These are phyloP conservation scores for Chamaetylas fuelleborni DNA, from an alignment of 2,113 vertebrate genomes.

Conservation along the genomic window DNA sequence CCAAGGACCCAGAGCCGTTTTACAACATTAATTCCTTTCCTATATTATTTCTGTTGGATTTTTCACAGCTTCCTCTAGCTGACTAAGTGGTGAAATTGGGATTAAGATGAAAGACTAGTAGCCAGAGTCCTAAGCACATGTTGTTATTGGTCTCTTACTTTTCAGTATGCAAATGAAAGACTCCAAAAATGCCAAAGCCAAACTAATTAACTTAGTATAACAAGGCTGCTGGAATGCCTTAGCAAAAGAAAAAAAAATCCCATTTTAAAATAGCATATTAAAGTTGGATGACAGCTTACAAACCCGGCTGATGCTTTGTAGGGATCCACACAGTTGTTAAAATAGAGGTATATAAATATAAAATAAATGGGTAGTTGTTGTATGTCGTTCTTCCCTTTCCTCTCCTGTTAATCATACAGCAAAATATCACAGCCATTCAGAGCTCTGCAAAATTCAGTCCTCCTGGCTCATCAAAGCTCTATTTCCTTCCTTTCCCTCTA, in stretches of 20 bases:
- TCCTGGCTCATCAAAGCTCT: background rate
- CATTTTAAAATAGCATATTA: background rate
- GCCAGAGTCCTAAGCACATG: background rate
- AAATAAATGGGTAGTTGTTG: background rate
- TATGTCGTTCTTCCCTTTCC: background rate
- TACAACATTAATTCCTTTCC: constrained; percentile 1
- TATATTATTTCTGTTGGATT: background rate
- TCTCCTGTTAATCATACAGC: background rate
- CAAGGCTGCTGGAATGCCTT: background rate
- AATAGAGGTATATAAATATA: background rate
- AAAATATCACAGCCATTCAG: background rate
- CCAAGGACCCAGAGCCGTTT: background rate
- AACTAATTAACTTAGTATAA: background rate
- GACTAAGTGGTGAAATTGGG: background rate
- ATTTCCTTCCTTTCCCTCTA: background rate
- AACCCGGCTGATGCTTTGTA: background rate
- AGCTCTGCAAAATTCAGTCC: background rate
- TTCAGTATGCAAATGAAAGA: background rate
- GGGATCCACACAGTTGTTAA: background rate
- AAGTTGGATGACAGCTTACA: background rate
- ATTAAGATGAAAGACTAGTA: background rate
- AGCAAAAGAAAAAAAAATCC: background rate
- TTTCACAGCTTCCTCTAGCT: background rate
- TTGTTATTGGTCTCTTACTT: background rate
- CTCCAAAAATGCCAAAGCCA: background rate